Percentiles rank a stretch among this genome's conserved stretches.
Evolutionary conservation across 2,113 vertebrate genomes (phyloP).

Genomic region (Dicaeum eximium): DNA sequence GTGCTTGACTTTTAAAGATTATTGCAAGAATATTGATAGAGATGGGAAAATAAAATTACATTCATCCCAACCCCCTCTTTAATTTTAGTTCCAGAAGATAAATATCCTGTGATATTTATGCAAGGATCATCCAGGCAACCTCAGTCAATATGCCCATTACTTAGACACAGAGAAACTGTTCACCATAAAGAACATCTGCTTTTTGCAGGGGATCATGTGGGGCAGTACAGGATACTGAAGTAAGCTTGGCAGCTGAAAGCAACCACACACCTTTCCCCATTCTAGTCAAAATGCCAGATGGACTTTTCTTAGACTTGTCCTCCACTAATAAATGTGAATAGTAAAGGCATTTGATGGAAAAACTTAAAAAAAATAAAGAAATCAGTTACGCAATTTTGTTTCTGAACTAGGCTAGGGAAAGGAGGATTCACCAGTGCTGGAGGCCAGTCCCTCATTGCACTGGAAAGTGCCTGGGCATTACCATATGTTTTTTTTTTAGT

Average conservation of each 20-base stretch:
- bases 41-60: background rate
- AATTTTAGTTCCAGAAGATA: background rate
- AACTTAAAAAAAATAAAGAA: background rate
- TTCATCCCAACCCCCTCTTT: background rate
- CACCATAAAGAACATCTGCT: background rate
- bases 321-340: background rate
- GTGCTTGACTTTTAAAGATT: background rate
- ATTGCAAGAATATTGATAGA: background rate
- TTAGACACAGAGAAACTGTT: background rate
- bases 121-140: background rate
- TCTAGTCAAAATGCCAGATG: background rate
- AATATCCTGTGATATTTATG: background rate
- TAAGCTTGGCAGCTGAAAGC: background rate
- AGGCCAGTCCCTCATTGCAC: background rate
- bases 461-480: background rate
- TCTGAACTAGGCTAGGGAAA: background rate
- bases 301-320: background rate
- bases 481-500: background rate
- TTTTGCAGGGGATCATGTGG: background rate
- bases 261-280: background rate
- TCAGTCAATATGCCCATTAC: background rate
- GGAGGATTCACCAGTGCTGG: background rate
- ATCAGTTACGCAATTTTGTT: background rate
- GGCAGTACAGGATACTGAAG: background rate
- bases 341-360: background rate